These are phyloP conservation scores for Rhinolophus ferrumequinum DNA, from an alignment of 2,113 vertebrate genomes.

Conservation along the genomic window DNA sequence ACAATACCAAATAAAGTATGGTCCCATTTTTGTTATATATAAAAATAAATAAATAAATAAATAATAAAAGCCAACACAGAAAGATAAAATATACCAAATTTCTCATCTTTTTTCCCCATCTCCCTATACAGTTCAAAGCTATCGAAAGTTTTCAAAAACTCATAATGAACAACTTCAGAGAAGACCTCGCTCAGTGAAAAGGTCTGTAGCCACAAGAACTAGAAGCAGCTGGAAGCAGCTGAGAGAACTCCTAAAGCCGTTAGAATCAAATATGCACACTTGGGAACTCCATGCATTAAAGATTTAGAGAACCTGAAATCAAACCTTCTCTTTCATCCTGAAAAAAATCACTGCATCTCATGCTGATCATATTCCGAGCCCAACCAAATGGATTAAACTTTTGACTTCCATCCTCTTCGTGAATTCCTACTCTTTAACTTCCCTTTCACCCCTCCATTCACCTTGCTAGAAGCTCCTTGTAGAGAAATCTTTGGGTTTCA, in stretches of 20 bases:
- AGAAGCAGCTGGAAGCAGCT: not conserved
- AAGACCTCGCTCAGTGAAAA: slow-evolving; percentile 16
- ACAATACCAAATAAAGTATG: no score
- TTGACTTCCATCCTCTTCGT: not conserved
- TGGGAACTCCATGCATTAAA: not conserved
- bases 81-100: not conserved
- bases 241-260: not conserved
- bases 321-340: not conserved
- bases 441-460: not conserved
- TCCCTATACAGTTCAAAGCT: not conserved
- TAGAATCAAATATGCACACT: slow-evolving; percentile 2
- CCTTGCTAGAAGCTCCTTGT: not conserved
- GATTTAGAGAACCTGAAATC: slow-evolving; percentile 32
- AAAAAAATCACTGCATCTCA: not conserved
- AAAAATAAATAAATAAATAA: no score
- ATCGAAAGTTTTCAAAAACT: not conserved
- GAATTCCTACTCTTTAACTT: slow-evolving; percentile 10
- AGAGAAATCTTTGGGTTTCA: slow-evolving; percentile 21
- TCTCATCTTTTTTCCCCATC: not conserved
- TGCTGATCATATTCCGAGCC: not conserved
- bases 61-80: not conserved
- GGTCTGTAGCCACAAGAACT: not conserved
- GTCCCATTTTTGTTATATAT: no score
- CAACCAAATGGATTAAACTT: not conserved
- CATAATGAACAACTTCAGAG: slow-evolving; percentile 22